phyloP scores from a whole-genome alignment of 1,140 invertebrate genomes.

The Rhynchophorus ferrugineus region DNA sequence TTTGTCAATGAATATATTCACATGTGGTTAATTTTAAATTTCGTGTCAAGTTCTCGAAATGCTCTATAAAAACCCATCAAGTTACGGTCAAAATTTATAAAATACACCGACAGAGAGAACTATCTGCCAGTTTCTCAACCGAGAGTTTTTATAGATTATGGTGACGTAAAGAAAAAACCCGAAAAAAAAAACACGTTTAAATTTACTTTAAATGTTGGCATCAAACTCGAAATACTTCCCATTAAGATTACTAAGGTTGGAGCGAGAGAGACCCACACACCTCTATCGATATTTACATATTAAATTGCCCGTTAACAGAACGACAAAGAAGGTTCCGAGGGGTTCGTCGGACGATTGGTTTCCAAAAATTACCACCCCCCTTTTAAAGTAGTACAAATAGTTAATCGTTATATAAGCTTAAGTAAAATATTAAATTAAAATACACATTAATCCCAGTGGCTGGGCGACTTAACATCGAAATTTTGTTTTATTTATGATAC shows the following conservation, averaged over 20 bases:
- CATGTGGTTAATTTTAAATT: neutral
- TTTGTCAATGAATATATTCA: neutral
- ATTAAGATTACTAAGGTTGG: neutral
- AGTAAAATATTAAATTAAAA: neutral
- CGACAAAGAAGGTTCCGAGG: no score
- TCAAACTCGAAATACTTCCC: neutral
- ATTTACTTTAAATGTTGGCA: neutral
- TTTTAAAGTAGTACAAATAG: neutral
- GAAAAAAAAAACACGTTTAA: no score
- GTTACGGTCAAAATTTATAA: no score
- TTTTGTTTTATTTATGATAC: constrained; percentile 28
- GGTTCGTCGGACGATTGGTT: no score
- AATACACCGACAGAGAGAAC: no score
- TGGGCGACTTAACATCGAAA: constrained; percentile 8
- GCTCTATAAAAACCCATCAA: neutral
- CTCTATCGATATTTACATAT: neutral
- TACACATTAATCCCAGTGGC: neutral
- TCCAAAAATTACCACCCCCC: no score
- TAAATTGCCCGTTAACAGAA: no score
- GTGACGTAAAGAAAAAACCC: no score
- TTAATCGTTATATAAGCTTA: no score
- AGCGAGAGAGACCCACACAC: no score
- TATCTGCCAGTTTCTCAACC: neutral
- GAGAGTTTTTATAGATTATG: neutral
- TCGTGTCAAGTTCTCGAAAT: neutral